Base-by-base conservation (phyloP, 2,888 invertebrate genomes). In the Caradrina kadenii region DNA sequence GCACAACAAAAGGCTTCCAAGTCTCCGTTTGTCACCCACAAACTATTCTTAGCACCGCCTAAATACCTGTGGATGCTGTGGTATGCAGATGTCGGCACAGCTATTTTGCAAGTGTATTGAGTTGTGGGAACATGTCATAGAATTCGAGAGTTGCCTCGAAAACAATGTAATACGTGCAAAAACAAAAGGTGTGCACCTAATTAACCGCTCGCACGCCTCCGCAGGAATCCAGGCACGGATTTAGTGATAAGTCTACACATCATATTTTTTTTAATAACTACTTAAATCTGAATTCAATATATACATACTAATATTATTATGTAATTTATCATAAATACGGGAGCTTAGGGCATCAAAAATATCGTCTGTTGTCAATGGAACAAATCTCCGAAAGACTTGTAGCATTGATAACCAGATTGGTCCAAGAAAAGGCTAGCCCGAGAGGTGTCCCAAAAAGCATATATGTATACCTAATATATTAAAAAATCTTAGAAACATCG, bases 141-240 rank as follows among this genome's bases (percentile, higher is more conserved):
- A 92, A 93, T 93, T 91, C 87, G 87, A 89, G 89, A 85, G 86
- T 90, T 83, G 79, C 85, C 86, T 90, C 89, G 84, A 87, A 89
- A 90, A 93, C 93, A 94, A 93, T 94, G 91, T 91, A 88, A 88
- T 87, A 83, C 84, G 86, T 88, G 86, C 86, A 89, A 91, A 92
- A 92, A 94, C 93, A 93, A 94, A 93, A 94, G 93, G 91, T 90
- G 89, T 86, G 88, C 90, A 84, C 86, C 85, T 93, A 93, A 94
- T 93, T 93, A 91, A 84, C 86, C 78, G 83, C 90, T 93, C 91
- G 88, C 93, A 92, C 90, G 91, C 89, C 87, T 86, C 79, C 49
- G 42, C 58, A 69, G 59, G 49, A 65, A 68, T 61, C 73, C 86
- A 86, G 86, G 65, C 60, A 69, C 76, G 85, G 74, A 87, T 81